These are phyloP conservation scores for Ibidorhyncha struthersii DNA, from an alignment of 2,113 vertebrate genomes.

Conservation along the genomic window DNA sequence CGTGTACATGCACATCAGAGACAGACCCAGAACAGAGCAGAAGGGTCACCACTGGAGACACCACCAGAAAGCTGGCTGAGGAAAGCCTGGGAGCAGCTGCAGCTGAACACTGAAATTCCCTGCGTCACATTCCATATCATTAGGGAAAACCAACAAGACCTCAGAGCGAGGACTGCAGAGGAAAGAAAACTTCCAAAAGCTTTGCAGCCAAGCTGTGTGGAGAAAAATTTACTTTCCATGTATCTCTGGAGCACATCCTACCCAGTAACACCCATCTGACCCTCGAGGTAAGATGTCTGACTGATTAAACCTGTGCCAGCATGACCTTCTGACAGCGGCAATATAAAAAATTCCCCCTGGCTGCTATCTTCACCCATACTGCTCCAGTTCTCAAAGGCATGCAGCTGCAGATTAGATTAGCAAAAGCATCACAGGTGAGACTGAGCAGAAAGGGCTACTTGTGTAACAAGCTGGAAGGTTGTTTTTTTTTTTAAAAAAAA, in stretches of 20 bases:
- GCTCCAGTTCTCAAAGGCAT: background rate
- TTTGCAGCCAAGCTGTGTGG: background rate
- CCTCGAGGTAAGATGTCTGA: background rate
- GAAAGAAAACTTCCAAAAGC: background rate
- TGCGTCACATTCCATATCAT: background rate
- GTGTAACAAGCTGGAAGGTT: background rate
- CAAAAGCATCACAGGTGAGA: background rate
- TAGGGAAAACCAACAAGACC: background rate
- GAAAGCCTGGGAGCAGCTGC: background rate
- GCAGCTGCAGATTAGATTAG: background rate
- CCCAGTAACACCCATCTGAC: background rate
- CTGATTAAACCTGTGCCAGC: background rate
- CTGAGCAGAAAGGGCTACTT: background rate
- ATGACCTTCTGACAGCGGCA: background rate
- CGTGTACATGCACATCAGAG: background rate
- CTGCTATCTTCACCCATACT: background rate
- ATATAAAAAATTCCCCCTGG: background rate
- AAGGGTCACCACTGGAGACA: background rate
- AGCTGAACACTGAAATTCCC: background rate
- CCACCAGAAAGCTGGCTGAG: background rate
- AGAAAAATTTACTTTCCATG: background rate
- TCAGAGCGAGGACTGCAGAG: background rate
- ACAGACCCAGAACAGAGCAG: background rate
- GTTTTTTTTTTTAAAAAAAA: background rate
- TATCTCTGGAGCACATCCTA: background rate